Evolutionary conservation across 2,888 invertebrate genomes (phyloP).

Genomic region (Amiota mariae): DNA sequence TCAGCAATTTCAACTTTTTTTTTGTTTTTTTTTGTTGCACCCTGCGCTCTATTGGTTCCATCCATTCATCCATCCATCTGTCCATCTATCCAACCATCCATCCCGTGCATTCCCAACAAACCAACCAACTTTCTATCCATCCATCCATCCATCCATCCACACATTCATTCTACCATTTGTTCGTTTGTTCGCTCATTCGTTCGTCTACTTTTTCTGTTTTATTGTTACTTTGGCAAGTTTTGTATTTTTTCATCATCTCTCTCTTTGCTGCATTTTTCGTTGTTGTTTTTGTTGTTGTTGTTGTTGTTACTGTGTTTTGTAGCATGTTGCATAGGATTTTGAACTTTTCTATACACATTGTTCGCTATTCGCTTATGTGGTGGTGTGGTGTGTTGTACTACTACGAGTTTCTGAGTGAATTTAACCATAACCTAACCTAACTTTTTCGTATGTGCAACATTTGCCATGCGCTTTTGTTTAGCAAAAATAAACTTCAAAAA

Average conservation of each 20-base stretch:
- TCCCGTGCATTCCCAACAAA: background rate
- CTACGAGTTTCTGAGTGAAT: conserved; percentile 4
- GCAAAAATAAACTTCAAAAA: conserved; percentile 6
- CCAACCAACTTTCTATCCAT: background rate
- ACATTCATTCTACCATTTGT: conserved; percentile 22
- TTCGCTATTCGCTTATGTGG: conserved; percentile 1
- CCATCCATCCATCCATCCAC: background rate
- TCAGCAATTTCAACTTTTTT: conserved; percentile 6
- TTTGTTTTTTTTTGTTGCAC: conserved; percentile 23
- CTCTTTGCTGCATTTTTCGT: conserved; percentile 33
- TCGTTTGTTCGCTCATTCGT: conserved; percentile 38
- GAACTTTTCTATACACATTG: conserved; percentile 47
- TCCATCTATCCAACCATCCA: background rate
- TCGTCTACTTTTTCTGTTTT: conserved; percentile 55
- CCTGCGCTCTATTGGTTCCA: background rate
- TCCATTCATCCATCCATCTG: too few relatives aligned
- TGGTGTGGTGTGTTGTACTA: background rate
- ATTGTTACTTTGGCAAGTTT: conserved; percentile 33
- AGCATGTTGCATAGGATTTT: conserved; percentile 69
- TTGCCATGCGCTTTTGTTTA: conserved; percentile 37
- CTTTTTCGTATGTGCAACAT: conserved; percentile 47
- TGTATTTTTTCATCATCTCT: background rate
- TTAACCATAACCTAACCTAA: conserved; percentile 66
- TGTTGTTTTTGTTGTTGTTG: conserved; percentile 40
- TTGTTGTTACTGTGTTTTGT: conserved; percentile 51